Percentiles rank a stretch among this genome's conserved stretches.
phyloP scores from a whole-genome alignment of 2,797 vertebrate genomes.

The Pipistrellus pygmaeus region DNA sequence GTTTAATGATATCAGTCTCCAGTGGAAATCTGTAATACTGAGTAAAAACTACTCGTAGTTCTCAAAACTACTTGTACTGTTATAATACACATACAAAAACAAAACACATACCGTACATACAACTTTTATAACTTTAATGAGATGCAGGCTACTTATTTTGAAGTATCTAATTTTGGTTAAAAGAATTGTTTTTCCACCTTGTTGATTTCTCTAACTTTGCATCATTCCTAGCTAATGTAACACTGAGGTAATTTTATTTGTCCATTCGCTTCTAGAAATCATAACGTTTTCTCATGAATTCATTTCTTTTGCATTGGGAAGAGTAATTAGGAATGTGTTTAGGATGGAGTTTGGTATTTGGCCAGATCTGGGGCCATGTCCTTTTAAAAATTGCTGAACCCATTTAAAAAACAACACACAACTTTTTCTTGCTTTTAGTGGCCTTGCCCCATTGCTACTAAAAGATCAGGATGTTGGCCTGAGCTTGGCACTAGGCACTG shows the following conservation, averaged over 20 bases:
- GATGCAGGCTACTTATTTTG: slow-evolving; percentile 14
- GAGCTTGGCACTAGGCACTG: neutral
- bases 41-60: slow-evolving; percentile 23
- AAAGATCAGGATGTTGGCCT: slow-evolving; percentile 39
- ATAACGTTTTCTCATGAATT: slow-evolving; percentile 54
- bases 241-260: slow-evolving; percentile 35
- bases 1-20: slow-evolving; percentile 13
- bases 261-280: slow-evolving; percentile 24
- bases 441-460: neutral
- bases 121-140: neutral
- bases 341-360: neutral
- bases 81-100: too few relatives aligned
- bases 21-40: slow-evolving; percentile 18
- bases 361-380: neutral
- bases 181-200: slow-evolving; percentile 33
- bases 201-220: slow-evolving; percentile 53
- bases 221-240: neutral
- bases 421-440: neutral
- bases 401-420: neutral
- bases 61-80: neutral
- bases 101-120: too few relatives aligned
- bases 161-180: slow-evolving; percentile 30
- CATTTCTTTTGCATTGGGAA: slow-evolving; percentile 54
- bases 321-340: slow-evolving; percentile 27
- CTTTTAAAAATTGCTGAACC: neutral